These are phyloP conservation scores for Chaetodon trifasciatus DNA, from an alignment of 2,797 vertebrate species.

Conservation along the genomic window DNA sequence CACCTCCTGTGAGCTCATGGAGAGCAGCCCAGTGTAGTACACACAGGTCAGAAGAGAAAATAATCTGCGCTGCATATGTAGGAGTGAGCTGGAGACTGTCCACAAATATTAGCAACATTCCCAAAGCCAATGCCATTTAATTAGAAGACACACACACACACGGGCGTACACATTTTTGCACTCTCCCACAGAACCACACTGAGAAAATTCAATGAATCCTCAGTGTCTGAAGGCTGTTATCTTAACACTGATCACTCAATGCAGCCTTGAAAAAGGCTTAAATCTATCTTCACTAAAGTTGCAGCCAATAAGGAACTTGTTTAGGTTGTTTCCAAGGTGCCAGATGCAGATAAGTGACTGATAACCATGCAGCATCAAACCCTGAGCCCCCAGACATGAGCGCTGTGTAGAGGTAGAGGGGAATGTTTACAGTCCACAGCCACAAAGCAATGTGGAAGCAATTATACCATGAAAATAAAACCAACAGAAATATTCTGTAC, in stretches of 20 bases:
- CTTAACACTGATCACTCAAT: conserved; percentile 34
- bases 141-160: conserved; percentile 9
- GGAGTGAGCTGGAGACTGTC: conserved; percentile 35
- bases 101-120: conserved; percentile 14
- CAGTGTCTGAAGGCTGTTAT: conserved; percentile 29
- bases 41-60: conserved; percentile 34
- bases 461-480: conserved; percentile 61
- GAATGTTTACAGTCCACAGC: conserved; percentile 26
- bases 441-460: conserved; percentile 51
- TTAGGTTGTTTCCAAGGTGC: conserved; percentile 29
- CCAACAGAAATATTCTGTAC: conserved; percentile 44
- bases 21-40: conserved; percentile 21
- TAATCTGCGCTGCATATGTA: conserved; percentile 2
- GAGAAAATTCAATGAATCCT: conserved; percentile 36
- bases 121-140: conserved; percentile 27
- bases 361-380: conserved; percentile 28
- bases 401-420: background rate
- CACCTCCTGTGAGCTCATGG: conserved; percentile 29
- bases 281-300: conserved; percentile 20
- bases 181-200: background rate
- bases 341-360: conserved; percentile 37
- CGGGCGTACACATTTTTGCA: background rate
- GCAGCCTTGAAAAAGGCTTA: conserved; percentile 21
- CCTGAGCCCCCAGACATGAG: conserved; percentile 3
- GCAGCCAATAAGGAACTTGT: conserved; percentile 17